phyloP scores from a whole-genome alignment of 2,888 invertebrate species.

The Lasiommata megera region DNA sequence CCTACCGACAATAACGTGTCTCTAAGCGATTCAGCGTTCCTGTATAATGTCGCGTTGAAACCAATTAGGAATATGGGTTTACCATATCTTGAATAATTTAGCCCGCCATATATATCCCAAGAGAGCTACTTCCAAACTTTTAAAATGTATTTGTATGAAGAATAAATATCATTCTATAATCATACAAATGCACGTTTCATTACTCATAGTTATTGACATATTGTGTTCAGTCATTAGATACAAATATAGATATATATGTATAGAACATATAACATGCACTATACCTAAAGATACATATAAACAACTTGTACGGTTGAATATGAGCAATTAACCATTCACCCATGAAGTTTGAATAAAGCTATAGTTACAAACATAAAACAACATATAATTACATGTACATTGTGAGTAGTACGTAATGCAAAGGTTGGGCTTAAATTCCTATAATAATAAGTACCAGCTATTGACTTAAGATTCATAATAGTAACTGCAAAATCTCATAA shows the following conservation, averaged over 20 bases:
- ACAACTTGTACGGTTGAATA: slow-evolving; percentile 22
- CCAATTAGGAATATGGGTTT: no score
- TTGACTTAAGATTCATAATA: neutral
- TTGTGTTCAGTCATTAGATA: neutral
- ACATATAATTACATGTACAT: slow-evolving; percentile 11
- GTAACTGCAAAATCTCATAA: neutral
- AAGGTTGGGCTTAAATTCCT: slow-evolving; percentile 3
- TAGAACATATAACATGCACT: neutral
- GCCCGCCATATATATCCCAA: no score
- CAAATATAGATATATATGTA: no score
- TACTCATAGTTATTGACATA: neutral
- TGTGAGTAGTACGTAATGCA: slow-evolving; percentile 3
- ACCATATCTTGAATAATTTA: no score
- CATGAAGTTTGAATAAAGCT: slow-evolving; percentile 33
- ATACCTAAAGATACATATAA: slow-evolving; percentile 9
- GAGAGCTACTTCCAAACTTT: no score
- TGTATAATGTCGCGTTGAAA: no score
- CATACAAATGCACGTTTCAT: neutral
- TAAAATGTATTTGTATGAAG: no score
- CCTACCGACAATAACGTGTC: no score
- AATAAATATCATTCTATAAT: no score
- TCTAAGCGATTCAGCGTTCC: no score
- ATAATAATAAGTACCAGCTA: neutral
- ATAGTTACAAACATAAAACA: slow-evolving; percentile 7
- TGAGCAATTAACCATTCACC: slow-evolving; percentile 38